Conservation (phyloP, 2,888 invertebrate genomes). For the Acanthopleura granulata region DNA sequence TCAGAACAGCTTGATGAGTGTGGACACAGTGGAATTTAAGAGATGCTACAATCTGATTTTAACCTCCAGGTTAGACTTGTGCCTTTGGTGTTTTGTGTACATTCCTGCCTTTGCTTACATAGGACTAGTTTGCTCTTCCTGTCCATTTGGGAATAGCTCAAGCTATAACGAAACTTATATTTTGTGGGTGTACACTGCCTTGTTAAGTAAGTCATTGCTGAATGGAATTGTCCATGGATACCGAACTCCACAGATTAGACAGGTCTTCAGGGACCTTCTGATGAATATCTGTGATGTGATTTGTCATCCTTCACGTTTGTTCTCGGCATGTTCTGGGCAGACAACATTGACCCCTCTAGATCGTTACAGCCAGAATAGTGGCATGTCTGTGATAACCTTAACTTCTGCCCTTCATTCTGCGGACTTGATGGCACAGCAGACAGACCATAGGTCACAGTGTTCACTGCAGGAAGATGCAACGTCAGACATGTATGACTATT, state of each 20-base stretch:
- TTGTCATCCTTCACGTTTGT: not conserved
- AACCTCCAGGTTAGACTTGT: constrained; percentile 42
- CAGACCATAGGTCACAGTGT: no score
- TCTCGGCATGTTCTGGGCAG: not conserved
- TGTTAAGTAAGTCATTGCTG: constrained; percentile 47
- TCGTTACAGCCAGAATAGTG: not conserved
- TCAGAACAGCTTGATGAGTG: constrained; percentile 30
- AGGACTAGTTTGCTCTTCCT: constrained; percentile 35
- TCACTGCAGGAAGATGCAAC: no score
- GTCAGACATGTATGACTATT: no score
- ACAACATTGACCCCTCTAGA: not conserved
- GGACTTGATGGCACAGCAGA: no score
- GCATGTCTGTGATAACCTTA: not conserved
- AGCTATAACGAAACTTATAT: not conserved
- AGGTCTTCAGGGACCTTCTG: constrained; percentile 30
- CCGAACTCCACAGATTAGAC: constrained; percentile 41
- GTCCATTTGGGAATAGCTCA: constrained; percentile 24
- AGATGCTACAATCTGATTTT: constrained; percentile 40
- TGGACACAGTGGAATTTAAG: constrained; percentile 38
- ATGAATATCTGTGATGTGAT: not conserved
- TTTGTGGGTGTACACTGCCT: constrained; percentile 29
- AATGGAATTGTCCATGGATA: constrained; percentile 47
- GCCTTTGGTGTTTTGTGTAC: constrained; percentile 42
- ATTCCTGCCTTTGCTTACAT: constrained; percentile 47
- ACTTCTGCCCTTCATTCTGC: not conserved